Evolutionary conservation across 2,888 invertebrate genomes (phyloP), one percentile per base, ranked within the genome.

Genomic region (Drosophila emarginata): DNA sequence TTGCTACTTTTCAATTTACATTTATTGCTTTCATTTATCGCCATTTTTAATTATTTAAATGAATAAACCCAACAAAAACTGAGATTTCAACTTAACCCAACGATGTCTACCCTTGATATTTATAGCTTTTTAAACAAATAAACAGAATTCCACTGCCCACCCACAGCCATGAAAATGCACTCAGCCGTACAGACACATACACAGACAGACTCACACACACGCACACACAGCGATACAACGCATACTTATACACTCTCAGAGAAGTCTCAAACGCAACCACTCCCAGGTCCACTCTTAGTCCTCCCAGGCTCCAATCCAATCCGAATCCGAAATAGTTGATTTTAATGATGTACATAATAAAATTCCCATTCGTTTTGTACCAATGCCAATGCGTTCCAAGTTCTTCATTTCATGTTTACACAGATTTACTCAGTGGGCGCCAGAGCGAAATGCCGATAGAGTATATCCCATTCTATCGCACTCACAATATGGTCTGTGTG

Each of bases 271-370:
- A 62, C 62, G 58, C 72, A 78, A 63, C 74, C 80, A 86, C 78
- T 79, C 74, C 64, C 71, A 72, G 74, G 66, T 18, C 45, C 45
- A 45, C 18, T 45, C 45, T 45, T 21, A 45, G 45, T 14, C 45
- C 45, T 54, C 61, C 65, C 69, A 69, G 74, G 74, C 84, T 88
- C 88, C 88, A 85, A 89, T 88, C 88, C 88, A 85, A 89, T 87
- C 85, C 88, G 74, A 88, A 85, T 88, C 88, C 88, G 81, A 88
- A 88, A 90, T 91, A 90, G 90, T 90, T 87, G 87, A 88, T 90
- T 90, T 90, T 90, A 90, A 90, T 90, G 91, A 91, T 91, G 91
- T 88, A 91, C 91, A 90, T 91, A 90, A 90, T 90, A 90, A 90
- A 90, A 91, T 88, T 91, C 86, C 90, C 90, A 91, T 91, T 90